A percentile compares a stretch with the other conserved stretches of the same genome.
Conservation (phyloP, 2,797 vertebrate genomes). For the Enteromius mattozi region DNA sequence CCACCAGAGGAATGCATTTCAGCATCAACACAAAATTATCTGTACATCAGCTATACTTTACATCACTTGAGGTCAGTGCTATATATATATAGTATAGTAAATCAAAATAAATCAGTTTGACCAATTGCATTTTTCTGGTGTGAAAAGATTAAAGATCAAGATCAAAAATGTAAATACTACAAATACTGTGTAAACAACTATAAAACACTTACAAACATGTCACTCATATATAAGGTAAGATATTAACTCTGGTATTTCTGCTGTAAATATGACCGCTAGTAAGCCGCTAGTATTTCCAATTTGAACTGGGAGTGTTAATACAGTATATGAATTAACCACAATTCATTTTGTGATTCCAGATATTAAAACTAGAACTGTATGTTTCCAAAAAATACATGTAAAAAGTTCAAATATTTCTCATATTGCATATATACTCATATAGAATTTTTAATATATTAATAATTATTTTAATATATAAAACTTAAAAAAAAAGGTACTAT, state of each 20-base stretch:
- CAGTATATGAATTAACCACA: neutral
- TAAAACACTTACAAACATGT: neutral
- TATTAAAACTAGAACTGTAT: neutral
- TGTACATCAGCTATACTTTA: neutral
- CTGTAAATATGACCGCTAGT: neutral
- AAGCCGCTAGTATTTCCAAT: neutral
- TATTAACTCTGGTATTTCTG: neutral
- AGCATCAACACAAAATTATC: constrained; percentile 3
- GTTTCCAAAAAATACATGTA: neutral
- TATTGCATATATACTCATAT: too few species aligned
- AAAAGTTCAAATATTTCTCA: too few species aligned
- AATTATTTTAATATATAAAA: too few species aligned
- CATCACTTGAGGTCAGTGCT: neutral
- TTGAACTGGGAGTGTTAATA: neutral
- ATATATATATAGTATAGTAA: too few species aligned
- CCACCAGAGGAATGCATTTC: neutral
- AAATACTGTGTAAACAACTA: neutral
- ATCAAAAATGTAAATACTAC: neutral
- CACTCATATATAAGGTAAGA: neutral
- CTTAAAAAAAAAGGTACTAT: too few species aligned
- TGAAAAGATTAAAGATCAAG: too few species aligned
- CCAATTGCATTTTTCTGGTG: neutral
- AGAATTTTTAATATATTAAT: too few species aligned
- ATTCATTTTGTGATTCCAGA: neutral
- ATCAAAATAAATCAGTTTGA: neutral